Evolutionary conservation across 2,888 invertebrate species (phyloP).

Genomic region (Heliconius sara): DNA sequence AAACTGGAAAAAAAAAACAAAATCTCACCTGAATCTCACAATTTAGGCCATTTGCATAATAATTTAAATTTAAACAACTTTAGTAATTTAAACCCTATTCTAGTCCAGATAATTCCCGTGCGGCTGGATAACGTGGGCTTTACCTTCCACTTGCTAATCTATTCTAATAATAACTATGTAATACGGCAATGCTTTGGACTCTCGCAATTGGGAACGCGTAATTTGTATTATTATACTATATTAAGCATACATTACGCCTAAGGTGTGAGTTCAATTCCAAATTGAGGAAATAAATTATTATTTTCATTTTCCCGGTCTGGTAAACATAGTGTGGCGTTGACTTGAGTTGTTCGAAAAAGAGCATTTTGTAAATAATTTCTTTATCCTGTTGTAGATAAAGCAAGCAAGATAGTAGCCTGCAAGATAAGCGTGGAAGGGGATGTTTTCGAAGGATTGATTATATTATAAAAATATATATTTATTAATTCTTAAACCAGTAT

Average conservation of each 20-base stretch:
- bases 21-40: neutral
- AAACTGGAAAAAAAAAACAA: neutral
- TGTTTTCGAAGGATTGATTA: too few species aligned
- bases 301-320: too few species aligned
- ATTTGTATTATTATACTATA: slow-evolving; percentile 6
- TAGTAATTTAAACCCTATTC: slow-evolving; percentile 13
- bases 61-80: slow-evolving; percentile 17
- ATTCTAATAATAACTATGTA: slow-evolving; percentile 23
- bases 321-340: neutral
- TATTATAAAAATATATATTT: too few species aligned
- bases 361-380: neutral
- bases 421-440: neutral
- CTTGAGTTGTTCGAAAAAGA: neutral
- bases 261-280: neutral
- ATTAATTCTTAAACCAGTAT: too few species aligned
- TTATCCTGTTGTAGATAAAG: neutral
- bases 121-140: slow-evolving; percentile 19
- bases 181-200: slow-evolving; percentile 7
- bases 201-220: neutral
- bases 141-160: slow-evolving; percentile 22
- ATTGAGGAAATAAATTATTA: neutral
- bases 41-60: neutral
- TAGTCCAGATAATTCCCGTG: slow-evolving; percentile 22
- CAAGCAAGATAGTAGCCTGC: too few species aligned
- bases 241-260: neutral